A percentile compares a stretch with the other conserved stretches of the same genome.
Conservation (phyloP, 2,797 vertebrate genomes). For the Glyptemys insculpta region DNA sequence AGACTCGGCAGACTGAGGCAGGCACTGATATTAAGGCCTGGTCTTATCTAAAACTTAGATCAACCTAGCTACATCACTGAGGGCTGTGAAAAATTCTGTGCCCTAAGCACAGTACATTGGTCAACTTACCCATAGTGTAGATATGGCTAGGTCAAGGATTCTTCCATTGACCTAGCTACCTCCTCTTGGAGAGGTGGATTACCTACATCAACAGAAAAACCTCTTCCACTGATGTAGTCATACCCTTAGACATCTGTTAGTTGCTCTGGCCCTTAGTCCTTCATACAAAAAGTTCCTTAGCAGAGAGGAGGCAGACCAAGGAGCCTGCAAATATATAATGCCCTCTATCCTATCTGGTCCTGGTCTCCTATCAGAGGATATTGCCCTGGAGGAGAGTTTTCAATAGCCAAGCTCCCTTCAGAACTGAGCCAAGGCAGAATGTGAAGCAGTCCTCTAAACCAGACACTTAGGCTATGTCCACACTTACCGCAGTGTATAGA, state of each 20-base stretch:
- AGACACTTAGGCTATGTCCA: not conserved
- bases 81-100: too few species aligned
- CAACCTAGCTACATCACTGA: too few species aligned
- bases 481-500: too few species aligned
- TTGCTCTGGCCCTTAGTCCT: not conserved
- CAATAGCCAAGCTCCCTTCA: not conserved
- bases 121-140: not conserved
- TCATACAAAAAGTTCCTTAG: not conserved
- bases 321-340: not conserved
- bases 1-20: not conserved
- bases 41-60: too few species aligned
- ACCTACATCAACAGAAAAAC: not conserved
- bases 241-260: not conserved
- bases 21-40: not conserved
- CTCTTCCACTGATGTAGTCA: not conserved
- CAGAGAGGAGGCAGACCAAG: not conserved
- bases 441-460: not conserved
- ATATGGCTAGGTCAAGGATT: not conserved
- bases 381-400: not conserved
- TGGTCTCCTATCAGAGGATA: not conserved
- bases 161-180: too few species aligned
- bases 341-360: not conserved
- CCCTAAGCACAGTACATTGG: not conserved
- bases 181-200: not conserved
- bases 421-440: conserved; percentile 20